Conservation (phyloP, 2,797 vertebrate genomes). For the Chrosomus eos region DNA sequence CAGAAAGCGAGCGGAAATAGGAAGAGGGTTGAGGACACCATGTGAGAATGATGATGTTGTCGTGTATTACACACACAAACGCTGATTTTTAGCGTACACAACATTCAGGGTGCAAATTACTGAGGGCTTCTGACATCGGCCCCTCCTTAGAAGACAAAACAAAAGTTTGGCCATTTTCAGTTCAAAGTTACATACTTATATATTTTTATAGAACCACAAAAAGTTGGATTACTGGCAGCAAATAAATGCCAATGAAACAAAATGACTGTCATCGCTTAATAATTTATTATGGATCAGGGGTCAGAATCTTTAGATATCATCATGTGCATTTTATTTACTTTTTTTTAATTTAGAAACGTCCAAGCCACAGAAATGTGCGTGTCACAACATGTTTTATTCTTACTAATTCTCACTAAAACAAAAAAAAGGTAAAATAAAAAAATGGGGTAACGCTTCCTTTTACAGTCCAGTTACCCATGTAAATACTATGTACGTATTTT, state of each 20-base stretch:
- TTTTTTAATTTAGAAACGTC: neutral
- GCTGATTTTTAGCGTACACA: neutral
- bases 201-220: too few relatives aligned
- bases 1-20: conserved; percentile 57
- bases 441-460: too few relatives aligned
- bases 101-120: conserved; percentile 41
- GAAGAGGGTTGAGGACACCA: conserved; percentile 17
- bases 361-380: neutral
- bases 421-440: neutral
- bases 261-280: neutral
- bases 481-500: too few relatives aligned
- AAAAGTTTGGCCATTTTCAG: neutral
- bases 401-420: neutral
- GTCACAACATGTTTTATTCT: neutral
- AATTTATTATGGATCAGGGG: neutral
- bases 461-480: too few relatives aligned
- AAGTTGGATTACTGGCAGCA: neutral
- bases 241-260: neutral
- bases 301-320: neutral
- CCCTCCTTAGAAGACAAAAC: neutral
- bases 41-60: conserved; percentile 24
- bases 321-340: neutral
- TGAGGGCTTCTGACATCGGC: neutral
- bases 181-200: neutral
- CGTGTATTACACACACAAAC: conserved; percentile 7